Base-by-base conservation (phyloP, 1,140 invertebrate species). In the Parapsyche elsis region DNA sequence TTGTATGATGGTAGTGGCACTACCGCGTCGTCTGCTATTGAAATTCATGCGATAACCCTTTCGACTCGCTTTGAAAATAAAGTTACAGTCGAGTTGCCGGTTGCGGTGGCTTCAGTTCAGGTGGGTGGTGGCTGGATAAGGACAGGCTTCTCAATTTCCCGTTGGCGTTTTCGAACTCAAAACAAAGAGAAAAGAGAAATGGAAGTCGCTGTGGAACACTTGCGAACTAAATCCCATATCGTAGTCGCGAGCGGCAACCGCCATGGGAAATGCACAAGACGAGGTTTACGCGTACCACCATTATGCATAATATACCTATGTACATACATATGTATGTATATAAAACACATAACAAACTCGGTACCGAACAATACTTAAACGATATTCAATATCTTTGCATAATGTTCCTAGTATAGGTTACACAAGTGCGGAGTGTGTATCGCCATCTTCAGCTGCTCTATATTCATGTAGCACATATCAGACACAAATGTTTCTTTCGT, bases 61-160 rank as follows among this genome's bases (percentile, higher is more conserved):
- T 16, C 53, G 1, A 7, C 7, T 38, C 30, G 53, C 71, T 12
- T 30, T 14, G 73, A 23, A 76, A 53, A 76, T 53, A 57, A 46
- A 46, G 21, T 21, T 53, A 57, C 49, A 12, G 73, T 16, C 21
- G 23, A 21, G 19, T 30, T 10, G 71, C 10, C 26, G 38, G 53
- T 44, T 21, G 46, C 53, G 16, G 14, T 16, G 14, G 46, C 45
- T 30, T 46, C 73, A 21, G 19, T 57, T 45, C 73, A 45, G 44
- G 73, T 38, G 30, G 73, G 73, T 14, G 45, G 30, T 38, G 30
- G 30, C 30, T 38, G 30, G 30, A 57, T 76, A 57, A 57, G 49
- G 49, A 45, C 49, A 57, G 16, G 49, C 73, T 46, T 30, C 73
- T 76, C 73, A 76, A 76, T 76, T 76, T 76, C 73, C 73, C 26